Evolutionary conservation across 2,797 vertebrate species (phyloP), one percentile per base, ranked within the genome.

Genomic region (Leucoraja ocellata): DNA sequence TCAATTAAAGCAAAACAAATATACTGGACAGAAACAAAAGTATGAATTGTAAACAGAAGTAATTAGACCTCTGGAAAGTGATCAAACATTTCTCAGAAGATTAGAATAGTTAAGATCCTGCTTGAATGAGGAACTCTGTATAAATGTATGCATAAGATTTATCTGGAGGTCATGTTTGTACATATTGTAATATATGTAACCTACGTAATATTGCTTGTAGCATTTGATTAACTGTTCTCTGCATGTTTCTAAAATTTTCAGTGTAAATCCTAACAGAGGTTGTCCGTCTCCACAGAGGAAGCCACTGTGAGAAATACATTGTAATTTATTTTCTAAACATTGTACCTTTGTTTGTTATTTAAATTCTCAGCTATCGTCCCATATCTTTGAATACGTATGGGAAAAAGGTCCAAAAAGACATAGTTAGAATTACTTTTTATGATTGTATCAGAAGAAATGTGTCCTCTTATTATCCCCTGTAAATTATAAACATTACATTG

Each of bases 1-100:
- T 76, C 71, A 92, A 76, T 58, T 25, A 58, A 76, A 92, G 54
- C 46, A 46, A 92, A 92, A 92, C 68, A 58, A 76, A 76, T 74
- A 63, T 25, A 32, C 13, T 54, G 71, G 76, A 92, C 25, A 92
- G 28, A 92, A 92, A 54, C 68, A 16, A 65, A 54, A 54, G 46
- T 54, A 54, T 88, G n/a, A 88, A 92, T 92, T 54, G 4, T 14
- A 92, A 21, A 28, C 71, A 92, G 18, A 74, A n/a, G 18, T 92
- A 23, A 76, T 92, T 76, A 76, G 71, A 58, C 32, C 73, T 28
- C 71, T 92, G 28, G 73, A 54, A 46, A 54, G 39, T 71, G 23
- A 74, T 74, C 71, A 28, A 76, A 25, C 28, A 73, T 39, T 91
- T 73, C n/a, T 21, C 32, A 91, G 65, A 68, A 23, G 65, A 10